These are phyloP conservation scores for Petrosia ficiformis DNA, from an alignment of 37 sponge, comb jelly and placozoan genomes.

Conservation along the genomic window DNA sequence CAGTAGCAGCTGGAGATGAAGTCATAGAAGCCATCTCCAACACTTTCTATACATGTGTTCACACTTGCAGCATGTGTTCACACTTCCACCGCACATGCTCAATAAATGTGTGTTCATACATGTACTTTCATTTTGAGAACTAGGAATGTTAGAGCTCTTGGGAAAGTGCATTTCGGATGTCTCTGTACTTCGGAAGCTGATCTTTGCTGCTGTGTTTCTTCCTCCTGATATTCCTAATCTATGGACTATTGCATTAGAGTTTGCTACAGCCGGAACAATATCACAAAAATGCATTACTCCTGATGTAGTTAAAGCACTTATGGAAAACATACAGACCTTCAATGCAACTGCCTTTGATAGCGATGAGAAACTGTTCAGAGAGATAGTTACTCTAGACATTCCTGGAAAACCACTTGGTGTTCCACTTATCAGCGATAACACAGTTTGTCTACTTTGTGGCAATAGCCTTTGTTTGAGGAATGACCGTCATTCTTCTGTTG, in stretches of 20 bases:
- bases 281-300: not conserved
- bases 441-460: not conserved
- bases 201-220: conserved; percentile 18
- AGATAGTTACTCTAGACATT: not conserved
- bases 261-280: conserved; percentile 8
- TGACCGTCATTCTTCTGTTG: conserved; percentile 20
- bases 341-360: conserved; percentile 11
- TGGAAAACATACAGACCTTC: conserved; percentile 20
- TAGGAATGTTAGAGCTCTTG: conserved; percentile 5
- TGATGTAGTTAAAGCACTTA: not conserved
- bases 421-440: not conserved
- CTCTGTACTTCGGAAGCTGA: conserved; percentile 28
- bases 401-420: conserved; percentile 24
- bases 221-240: conserved; percentile 11
- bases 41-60: too few relatives aligned
- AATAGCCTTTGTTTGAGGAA: not conserved
- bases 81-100: conserved; percentile 1
- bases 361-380: not conserved
- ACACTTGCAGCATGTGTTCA: not conserved
- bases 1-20: not conserved
- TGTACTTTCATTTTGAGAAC: not conserved
- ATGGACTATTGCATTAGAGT: conserved; percentile 21
- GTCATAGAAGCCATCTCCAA: too few relatives aligned
- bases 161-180: conserved; percentile 37
- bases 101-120: too few relatives aligned